phyloP scores from a whole-genome alignment of 2,797 vertebrate species.

The Microctenopoma lineatum region DNA sequence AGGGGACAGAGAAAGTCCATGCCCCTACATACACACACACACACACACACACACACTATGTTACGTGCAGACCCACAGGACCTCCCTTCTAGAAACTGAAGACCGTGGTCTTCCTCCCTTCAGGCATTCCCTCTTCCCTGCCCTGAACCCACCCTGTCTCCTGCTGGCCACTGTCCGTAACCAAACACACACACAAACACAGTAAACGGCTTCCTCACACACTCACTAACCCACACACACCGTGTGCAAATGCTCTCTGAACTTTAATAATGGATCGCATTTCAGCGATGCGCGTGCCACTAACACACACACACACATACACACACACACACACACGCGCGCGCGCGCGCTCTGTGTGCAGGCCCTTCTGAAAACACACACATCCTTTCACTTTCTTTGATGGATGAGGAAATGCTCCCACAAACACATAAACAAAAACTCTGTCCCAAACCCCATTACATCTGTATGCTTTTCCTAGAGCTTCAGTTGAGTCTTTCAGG shows the following conservation, averaged over 20 bases:
- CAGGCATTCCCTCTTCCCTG: constrained; percentile 88
- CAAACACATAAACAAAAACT: constrained; percentile 77
- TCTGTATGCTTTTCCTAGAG: constrained; percentile 74
- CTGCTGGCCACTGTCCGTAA: constrained; percentile 81
- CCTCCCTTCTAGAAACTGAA: constrained; percentile 75
- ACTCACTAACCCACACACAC: constrained; percentile 50
- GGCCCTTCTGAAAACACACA: constrained; percentile 75
- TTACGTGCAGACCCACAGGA: constrained; percentile 84
- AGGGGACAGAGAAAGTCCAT: constrained; percentile 57
- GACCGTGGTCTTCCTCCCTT: constrained; percentile 80
- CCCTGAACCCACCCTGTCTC: constrained; percentile 89
- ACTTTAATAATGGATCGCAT: constrained; percentile 75
- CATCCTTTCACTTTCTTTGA: constrained; percentile 83
- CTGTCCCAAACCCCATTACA: constrained; percentile 64
- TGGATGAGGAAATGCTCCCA: constrained; percentile 78
- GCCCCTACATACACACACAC: constrained; percentile 70
- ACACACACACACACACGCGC: constrained; percentile 27
- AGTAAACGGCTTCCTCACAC: constrained; percentile 45
- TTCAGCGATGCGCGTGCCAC: constrained; percentile 59
- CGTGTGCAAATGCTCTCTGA: constrained; percentile 68
- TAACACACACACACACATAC: constrained; percentile 34
- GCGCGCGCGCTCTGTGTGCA: constrained; percentile 20
- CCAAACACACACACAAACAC: constrained; percentile 70
- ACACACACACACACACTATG: constrained; percentile 75
- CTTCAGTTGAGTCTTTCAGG: constrained; percentile 56